phyloP scores from a whole-genome alignment of 2,797 vertebrate genomes.

The Pteronotus mesoamericanus region DNA sequence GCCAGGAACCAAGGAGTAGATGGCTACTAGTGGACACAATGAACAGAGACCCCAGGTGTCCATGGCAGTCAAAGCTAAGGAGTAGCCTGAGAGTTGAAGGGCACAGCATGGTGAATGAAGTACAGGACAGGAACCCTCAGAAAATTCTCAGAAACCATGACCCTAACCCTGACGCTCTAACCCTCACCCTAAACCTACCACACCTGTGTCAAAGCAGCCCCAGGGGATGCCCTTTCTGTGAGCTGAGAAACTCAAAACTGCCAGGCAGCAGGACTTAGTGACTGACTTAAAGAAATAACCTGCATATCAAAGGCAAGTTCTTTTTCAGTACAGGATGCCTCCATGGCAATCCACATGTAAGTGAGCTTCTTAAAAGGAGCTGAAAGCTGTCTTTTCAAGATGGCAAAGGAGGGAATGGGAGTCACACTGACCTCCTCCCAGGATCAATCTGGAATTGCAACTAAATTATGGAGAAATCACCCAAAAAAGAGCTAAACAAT shows the following conservation, averaged over 20 bases:
- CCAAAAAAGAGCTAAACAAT: no score
- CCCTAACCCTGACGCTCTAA: not conserved
- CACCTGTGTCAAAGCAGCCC: no score
- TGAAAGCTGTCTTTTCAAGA: no score
- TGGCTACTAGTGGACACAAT: no score
- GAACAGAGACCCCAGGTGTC: not conserved
- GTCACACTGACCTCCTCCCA: no score
- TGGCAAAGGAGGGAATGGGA: no score
- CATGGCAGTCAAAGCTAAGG: no score
- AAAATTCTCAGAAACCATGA: not conserved
- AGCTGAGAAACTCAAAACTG: not conserved
- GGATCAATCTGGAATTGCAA: no score
- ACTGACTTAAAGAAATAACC: not conserved
- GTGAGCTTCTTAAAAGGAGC: not conserved
- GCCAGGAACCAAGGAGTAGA: not conserved
- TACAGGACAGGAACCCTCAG: fast-evolving
- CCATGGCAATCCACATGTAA: no score
- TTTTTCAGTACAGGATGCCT: not conserved
- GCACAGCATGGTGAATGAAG: fast-evolving
- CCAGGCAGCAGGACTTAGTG: not conserved
- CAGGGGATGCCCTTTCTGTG: fast-evolving
- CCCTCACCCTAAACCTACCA: not conserved
- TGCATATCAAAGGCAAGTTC: not conserved
- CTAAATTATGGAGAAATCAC: no score
- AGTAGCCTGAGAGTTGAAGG: not conserved